A percentile compares a stretch with the other conserved stretches of the same genome.
Conservation (phyloP, 2,113 vertebrate genomes). For the Cynoglossus semilaevis region DNA sequence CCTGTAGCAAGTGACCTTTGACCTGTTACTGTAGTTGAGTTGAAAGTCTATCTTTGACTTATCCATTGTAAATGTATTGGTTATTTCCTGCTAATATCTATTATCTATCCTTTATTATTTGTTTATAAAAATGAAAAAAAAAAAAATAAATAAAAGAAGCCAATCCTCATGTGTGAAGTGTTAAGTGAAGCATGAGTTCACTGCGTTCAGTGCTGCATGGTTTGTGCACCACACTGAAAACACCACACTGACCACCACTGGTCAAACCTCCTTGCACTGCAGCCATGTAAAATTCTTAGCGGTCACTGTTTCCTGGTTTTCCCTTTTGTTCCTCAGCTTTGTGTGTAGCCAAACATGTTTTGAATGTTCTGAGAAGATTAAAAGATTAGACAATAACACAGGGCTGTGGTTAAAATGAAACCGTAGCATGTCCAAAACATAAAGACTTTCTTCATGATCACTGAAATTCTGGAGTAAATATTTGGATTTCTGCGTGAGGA, state of each 20-base stretch:
- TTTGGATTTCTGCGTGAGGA: constrained; percentile 5
- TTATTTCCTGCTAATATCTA: too few species aligned
- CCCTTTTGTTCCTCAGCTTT: constrained; percentile 29
- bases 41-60: too few species aligned
- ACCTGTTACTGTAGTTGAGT: too few species aligned
- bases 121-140: too few species aligned
- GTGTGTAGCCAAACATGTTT: constrained; percentile 42
- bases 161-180: constrained; percentile 5
- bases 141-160: too few species aligned
- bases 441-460: constrained; percentile 12
- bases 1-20: too few species aligned
- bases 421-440: constrained; percentile 8
- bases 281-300: constrained; percentile 51
- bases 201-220: constrained; percentile 48
- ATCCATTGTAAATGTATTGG: too few species aligned
- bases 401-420: constrained; percentile 8
- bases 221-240: constrained; percentile 49
- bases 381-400: constrained; percentile 45
- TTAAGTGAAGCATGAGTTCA: constrained; percentile 37
- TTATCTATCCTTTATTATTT: too few species aligned
- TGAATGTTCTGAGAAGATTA: constrained; percentile 44
- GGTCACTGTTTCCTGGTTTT: constrained; percentile 32
- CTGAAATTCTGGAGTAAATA: constrained; percentile 14
- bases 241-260: constrained; percentile 57
- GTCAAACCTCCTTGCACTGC: constrained; percentile 51